Evolutionary conservation across 2,113 vertebrate species (phyloP).

Genomic region (Prinia subflava): DNA sequence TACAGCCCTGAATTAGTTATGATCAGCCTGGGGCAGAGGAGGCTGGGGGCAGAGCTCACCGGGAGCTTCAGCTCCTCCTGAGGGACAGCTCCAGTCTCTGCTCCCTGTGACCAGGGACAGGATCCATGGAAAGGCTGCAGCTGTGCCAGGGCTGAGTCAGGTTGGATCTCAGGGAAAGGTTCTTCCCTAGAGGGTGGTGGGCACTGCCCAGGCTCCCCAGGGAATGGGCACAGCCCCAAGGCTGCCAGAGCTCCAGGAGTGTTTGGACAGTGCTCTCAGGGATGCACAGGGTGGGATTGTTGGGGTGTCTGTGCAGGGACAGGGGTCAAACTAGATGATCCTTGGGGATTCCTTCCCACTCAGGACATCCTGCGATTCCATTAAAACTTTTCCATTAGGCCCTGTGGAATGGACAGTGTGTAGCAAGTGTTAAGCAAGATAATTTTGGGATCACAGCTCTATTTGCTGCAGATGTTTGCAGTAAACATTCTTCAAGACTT

Average conservation of each 20-base stretch:
- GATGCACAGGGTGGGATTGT: neutral
- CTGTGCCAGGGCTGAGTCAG: neutral
- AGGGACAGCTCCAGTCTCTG: neutral
- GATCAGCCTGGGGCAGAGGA: neutral
- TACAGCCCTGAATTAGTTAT: neutral
- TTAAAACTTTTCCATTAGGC: neutral
- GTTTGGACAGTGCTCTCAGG: fast-evolving
- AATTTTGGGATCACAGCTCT: neutral
- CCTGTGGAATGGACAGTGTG: neutral
- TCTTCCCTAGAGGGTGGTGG: neutral
- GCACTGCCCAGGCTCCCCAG: neutral
- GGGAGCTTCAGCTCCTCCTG: neutral
- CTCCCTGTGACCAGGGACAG: neutral
- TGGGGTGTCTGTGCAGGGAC: neutral
- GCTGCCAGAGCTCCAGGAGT: neutral
- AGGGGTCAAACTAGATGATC: neutral
- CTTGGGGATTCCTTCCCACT: neutral
- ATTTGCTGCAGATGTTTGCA: neutral
- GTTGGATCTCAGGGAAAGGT: neutral
- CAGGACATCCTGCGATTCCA: neutral
- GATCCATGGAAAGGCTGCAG: neutral
- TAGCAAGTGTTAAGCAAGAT: neutral
- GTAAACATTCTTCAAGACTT: neutral
- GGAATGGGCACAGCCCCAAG: neutral
- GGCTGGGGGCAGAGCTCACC: neutral